phyloP scores from a whole-genome alignment of 2,888 invertebrate species.

The Nephrotoma guestfalica region DNA sequence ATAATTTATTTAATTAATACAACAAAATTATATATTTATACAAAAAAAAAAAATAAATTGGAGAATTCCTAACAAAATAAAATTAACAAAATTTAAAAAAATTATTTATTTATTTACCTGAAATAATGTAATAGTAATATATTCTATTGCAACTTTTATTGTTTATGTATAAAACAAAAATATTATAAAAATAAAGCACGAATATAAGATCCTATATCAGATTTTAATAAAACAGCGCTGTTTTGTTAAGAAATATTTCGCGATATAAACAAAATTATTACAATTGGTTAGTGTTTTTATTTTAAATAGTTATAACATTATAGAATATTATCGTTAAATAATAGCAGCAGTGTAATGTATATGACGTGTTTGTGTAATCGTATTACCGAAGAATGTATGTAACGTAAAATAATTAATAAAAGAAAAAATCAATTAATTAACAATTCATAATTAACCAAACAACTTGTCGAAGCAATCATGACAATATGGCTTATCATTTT shows the following conservation, averaged over 20 bases:
- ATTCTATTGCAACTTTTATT: neutral
- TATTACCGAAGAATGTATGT: neutral
- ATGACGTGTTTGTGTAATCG: neutral
- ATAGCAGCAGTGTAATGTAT: neutral
- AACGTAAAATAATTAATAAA: neutral
- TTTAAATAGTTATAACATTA: neutral
- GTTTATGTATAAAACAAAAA: neutral
- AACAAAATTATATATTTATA: neutral
- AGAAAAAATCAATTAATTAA: neutral
- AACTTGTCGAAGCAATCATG: slow-evolving; percentile 95
- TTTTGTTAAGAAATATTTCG: neutral
- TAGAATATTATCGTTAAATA: neutral
- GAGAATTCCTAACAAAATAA: neutral
- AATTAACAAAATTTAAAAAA: neutral
- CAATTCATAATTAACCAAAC: slow-evolving; percentile 53
- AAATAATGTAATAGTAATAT: neutral
- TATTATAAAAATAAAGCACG: neutral
- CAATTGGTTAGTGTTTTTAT: neutral
- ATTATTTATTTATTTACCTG: neutral
- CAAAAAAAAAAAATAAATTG: neutral
- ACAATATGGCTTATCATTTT: slow-evolving; percentile 97
- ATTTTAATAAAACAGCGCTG: neutral
- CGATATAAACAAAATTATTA: neutral
- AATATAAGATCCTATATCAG: neutral
- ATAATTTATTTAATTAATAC: neutral